phyloP scores from a whole-genome alignment of 2,888 invertebrate genomes.

The Zygaena filipendulae region DNA sequence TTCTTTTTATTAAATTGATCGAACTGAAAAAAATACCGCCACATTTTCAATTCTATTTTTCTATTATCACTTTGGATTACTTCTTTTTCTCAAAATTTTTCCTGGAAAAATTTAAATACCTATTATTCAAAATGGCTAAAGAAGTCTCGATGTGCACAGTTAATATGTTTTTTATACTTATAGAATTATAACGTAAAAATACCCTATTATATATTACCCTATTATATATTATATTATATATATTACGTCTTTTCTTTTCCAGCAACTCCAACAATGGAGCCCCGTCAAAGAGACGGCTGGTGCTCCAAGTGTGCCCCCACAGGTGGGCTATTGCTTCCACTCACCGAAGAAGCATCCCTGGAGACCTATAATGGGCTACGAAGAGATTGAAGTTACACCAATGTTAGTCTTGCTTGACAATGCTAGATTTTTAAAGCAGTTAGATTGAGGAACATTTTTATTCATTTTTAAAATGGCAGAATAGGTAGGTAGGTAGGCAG shows the following conservation, averaged over 20 bases:
- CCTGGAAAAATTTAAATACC: too few relatives aligned
- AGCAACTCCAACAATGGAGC: slow-evolving; percentile 87
- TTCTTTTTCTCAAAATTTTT: slow-evolving; percentile 15
- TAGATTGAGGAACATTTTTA: too few relatives aligned
- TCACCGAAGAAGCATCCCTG: slow-evolving; percentile 81
- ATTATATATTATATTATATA: too few relatives aligned
- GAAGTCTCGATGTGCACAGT: slow-evolving; percentile 62
- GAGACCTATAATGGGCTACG: slow-evolving; percentile 82
- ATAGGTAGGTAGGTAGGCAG: too few relatives aligned
- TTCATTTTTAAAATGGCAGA: too few relatives aligned
- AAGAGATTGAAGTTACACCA: slow-evolving; percentile 79
- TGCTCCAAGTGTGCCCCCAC: slow-evolving; percentile 70
- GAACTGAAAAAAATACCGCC: too few relatives aligned
- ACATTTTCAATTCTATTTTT: slow-evolving; percentile 16
- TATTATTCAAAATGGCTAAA: slow-evolving; percentile 56
- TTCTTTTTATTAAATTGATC: too few relatives aligned
- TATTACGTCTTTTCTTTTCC: too few relatives aligned
- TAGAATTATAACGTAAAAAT: too few relatives aligned
- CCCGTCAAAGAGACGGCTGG: slow-evolving; percentile 74
- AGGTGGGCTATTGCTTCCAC: slow-evolving; percentile 77
- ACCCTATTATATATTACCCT: too few relatives aligned
- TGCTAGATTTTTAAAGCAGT: too few relatives aligned
- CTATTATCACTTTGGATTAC: slow-evolving; percentile 20
- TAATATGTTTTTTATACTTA: slow-evolving; percentile 20
- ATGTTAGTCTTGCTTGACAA: slow-evolving; percentile 53